phyloP scores from a whole-genome alignment of 2,888 invertebrate genomes.

The Chloromyia formosa region DNA sequence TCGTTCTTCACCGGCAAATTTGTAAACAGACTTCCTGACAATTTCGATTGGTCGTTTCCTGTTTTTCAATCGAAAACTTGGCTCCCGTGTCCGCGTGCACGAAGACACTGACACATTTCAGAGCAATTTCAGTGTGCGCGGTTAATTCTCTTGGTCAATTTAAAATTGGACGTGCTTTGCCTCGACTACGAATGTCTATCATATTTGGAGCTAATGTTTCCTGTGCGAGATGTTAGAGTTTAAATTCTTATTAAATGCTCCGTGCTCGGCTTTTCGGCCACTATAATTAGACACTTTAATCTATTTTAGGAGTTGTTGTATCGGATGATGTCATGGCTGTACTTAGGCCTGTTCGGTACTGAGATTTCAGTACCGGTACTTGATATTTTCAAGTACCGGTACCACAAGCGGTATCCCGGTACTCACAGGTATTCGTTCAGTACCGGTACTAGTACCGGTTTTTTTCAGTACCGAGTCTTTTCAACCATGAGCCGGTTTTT shows the following conservation, averaged over 20 bases:
- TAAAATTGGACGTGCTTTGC: conserved; percentile 39
- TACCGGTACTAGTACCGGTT: too few species aligned
- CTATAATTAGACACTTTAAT: conserved; percentile 40
- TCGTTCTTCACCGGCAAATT: conserved; percentile 37
- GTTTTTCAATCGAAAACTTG: conserved; percentile 49
- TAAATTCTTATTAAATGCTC: conserved; percentile 41
- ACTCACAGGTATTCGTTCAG: too few species aligned
- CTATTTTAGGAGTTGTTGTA: conserved; percentile 40
- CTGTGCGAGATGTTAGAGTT: conserved; percentile 36
- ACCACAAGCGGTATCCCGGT: too few species aligned
- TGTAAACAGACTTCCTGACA: conserved; percentile 51
- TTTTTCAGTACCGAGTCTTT: too few species aligned
- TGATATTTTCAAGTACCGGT: too few species aligned
- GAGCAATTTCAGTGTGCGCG: conserved; percentile 24
- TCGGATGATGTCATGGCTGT: conserved; percentile 40
- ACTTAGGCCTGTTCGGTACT: too few species aligned
- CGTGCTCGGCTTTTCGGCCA: conserved; percentile 23
- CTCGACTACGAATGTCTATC: conserved; percentile 19
- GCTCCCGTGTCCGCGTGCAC: conserved; percentile 32
- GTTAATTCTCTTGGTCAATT: conserved; percentile 41
- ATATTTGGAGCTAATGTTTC: conserved; percentile 44
- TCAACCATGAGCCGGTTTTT: too few species aligned
- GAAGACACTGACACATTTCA: conserved; percentile 37
- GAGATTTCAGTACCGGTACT: too few species aligned
- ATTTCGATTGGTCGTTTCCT: conserved; percentile 51